Evolutionary conservation across 1,140 invertebrate species (phyloP), one percentile per base, ranked within the genome.

Genomic region (Hyphantria cunea): DNA sequence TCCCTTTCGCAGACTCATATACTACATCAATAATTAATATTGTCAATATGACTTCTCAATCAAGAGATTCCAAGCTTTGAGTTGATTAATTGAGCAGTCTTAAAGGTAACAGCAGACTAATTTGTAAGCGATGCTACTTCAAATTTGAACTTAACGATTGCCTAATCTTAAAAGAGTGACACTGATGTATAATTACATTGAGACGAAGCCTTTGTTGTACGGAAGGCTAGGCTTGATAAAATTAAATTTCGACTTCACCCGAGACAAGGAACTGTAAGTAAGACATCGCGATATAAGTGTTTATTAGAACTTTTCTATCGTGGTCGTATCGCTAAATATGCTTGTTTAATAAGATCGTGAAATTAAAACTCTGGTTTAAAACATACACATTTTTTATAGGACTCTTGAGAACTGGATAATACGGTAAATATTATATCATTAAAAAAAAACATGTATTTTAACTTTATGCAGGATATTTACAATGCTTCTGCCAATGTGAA

Each of bases 181-280:
- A 13, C 9, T 44, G 41, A 44, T 44, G 41, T 44, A 44, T 12
- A 44, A 44, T 44, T 44, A n/a, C 41, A 13, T 44, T 44, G 6
- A n/a, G n/a, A 44, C 11, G 41, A 44, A 3, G 12, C 13, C 41
- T 13, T 44, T 44, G 13, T 44, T 44, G n/a, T 13, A 13, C 3
- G 12, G 6, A 44, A 13, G 41, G 41, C 6, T n/a, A 13, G 41
- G 41, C 1, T 44, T 9, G n/a, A 44, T 44, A 7, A 44, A 44
- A 44, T 44, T 44, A 44, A 12, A n/a, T 6, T 13, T 44, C 12
- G 41, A 44, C 41, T n/a, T 44, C 6, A 12, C 1, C n/a, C 37
- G 37, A 44, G 41, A 6, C n/a, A 44, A 44, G 41, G 7, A 39
- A 39, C 9, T n/a, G 41, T 44, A 44, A 44, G 6, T 6, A 44